These are phyloP conservation scores for Macropus fuliginosus DNA, from an alignment of 2,797 vertebrate species.

Conservation along the genomic window DNA sequence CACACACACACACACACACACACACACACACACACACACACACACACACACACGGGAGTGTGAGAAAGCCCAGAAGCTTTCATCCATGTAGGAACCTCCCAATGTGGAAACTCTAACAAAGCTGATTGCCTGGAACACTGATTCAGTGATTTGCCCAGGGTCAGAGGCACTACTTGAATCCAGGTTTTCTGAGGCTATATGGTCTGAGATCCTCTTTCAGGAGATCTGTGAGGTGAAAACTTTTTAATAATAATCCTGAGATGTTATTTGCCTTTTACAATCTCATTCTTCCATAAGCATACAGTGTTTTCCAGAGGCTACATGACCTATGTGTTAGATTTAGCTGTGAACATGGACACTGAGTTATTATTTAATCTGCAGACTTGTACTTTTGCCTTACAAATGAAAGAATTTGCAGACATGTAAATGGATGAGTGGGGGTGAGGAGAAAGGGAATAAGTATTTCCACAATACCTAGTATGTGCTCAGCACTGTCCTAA, in stretches of 20 bases:
- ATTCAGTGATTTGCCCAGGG: neutral
- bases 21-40: neutral
- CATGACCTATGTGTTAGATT: neutral
- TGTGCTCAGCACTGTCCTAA: neutral
- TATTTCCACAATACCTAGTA: neutral
- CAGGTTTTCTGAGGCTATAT: neutral
- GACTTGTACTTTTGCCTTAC: neutral
- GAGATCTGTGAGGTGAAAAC: neutral
- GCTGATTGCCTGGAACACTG: neutral
- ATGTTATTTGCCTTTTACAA: neutral
- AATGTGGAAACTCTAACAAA: neutral
- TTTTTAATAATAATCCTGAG: neutral
- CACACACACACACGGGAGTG: neutral
- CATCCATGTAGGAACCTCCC: neutral
- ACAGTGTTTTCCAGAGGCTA: neutral
- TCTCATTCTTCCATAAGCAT: neutral
- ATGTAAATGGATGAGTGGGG: neutral
- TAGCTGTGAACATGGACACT: neutral
- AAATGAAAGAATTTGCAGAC: neutral
- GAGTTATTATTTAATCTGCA: neutral
- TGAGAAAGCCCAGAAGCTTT: neutral
- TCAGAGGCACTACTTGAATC: neutral
- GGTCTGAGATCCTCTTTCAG: neutral
- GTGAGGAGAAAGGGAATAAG: neutral
- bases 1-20: neutral